phyloP scores from a whole-genome alignment of 2,797 vertebrate species.

The Sarcoramphus papa region DNA sequence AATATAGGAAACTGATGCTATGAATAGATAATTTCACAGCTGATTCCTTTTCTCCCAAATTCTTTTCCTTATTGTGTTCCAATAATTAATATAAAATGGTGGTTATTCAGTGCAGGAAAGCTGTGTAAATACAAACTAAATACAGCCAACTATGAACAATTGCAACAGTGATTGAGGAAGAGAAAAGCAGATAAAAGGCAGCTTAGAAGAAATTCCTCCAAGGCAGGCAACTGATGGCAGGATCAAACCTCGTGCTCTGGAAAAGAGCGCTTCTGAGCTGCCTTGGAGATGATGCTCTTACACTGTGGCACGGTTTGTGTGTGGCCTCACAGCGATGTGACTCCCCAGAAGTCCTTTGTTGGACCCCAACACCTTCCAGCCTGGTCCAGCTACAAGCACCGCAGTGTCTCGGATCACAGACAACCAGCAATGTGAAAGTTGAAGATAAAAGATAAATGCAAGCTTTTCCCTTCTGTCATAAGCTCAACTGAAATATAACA shows the following conservation, averaged over 20 bases:
- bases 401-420: not conserved
- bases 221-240: not conserved
- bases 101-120: not conserved
- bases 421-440: not conserved
- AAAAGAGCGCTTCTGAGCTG: not conserved
- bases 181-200: not conserved
- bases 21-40: not conserved
- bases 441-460: not conserved
- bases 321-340: not conserved
- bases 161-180: not conserved
- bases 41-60: not conserved
- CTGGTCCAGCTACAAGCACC: not conserved
- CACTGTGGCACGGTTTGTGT: accelerated
- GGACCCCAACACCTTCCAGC: not conserved
- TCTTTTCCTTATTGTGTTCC: not conserved
- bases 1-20: not conserved
- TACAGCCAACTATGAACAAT: not conserved
- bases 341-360: not conserved
- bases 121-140: not conserved
- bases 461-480: not conserved
- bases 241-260: not conserved
- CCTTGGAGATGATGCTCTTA: not conserved
- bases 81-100: not conserved
- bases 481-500: not conserved
- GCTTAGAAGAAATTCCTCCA: not conserved